Evolutionary conservation across 2,888 invertebrate genomes (phyloP).

Genomic region (Scaptomyza reducta): DNA sequence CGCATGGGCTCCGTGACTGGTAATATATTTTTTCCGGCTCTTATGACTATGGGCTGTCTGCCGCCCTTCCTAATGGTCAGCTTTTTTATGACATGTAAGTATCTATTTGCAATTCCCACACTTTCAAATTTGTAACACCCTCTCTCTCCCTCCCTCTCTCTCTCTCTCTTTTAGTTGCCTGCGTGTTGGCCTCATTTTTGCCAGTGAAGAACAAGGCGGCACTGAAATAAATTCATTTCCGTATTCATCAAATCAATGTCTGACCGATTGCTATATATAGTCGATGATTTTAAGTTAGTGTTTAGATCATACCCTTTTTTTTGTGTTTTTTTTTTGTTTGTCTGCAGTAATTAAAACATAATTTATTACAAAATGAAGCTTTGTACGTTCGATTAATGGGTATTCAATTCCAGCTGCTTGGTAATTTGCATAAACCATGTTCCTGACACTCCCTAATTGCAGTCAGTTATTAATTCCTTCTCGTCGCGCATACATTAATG

Average conservation of each 20-base stretch:
- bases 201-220: conserved; percentile 70
- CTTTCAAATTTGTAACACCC: not conserved
- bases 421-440: conserved; percentile 53
- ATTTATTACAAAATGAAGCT: conserved; percentile 62
- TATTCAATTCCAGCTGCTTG: conserved; percentile 57
- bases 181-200: conserved; percentile 60
- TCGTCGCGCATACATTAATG: conserved; percentile 44
- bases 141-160: not conserved
- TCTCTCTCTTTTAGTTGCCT: conserved; percentile 42
- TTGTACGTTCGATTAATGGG: conserved; percentile 47
- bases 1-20: conserved; percentile 89
- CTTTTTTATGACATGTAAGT: conserved; percentile 87
- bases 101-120: not conserved
- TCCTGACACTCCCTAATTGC: conserved; percentile 46
- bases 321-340: conserved; percentile 1
- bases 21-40: conserved; percentile 89
- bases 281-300: conserved; percentile 16
- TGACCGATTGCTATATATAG: conserved; percentile 13
- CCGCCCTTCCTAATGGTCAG: conserved; percentile 90
- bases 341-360: conserved; percentile 63
- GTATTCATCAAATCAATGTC: conserved; percentile 39
- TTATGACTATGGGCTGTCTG: conserved; percentile 88
- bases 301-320: conserved; percentile 1
- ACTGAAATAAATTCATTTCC: conserved; percentile 49
- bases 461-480: conserved; percentile 55